Evolutionary conservation across 2,888 invertebrate species (phyloP).

Genomic region (Lithophane leautieri): DNA sequence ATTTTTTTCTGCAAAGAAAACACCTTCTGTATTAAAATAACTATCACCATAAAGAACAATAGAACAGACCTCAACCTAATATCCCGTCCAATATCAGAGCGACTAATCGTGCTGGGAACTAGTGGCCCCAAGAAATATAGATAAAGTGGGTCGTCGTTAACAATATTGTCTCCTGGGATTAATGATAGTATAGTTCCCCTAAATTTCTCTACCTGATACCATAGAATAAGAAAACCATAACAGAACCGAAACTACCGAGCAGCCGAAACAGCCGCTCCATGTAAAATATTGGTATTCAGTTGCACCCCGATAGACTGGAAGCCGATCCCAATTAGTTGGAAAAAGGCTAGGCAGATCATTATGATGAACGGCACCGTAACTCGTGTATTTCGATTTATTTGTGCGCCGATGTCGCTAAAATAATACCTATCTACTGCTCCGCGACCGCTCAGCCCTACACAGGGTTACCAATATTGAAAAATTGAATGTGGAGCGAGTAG

Average conservation of each 20-base stretch:
- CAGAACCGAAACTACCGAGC: conserved; percentile 3
- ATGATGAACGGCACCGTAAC: not conserved
- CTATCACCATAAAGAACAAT: conserved; percentile 25
- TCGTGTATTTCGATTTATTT: not conserved
- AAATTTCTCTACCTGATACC: conserved; percentile 73
- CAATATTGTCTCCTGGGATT: conserved; percentile 82
- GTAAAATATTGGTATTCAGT: not conserved
- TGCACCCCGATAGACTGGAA: not conserved
- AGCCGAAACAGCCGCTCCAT: not conserved
- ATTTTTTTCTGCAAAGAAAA: not conserved
- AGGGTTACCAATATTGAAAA: too few species aligned
- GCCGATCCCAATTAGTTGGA: not conserved
- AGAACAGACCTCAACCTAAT: conserved; percentile 64
- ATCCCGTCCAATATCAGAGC: conserved; percentile 69
- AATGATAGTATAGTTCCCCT: conserved; percentile 78
- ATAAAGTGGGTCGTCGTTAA: conserved; percentile 85
- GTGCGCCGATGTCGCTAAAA: too few species aligned
- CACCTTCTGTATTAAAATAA: conserved; percentile 9
- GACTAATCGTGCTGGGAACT: conserved; percentile 72
- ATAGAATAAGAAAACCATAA: conserved; percentile 24
- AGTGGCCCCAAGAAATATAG: conserved; percentile 73
- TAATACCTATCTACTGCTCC: not conserved
- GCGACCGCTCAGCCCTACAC: not conserved
- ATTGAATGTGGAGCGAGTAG: not conserved
- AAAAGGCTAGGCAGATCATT: too few species aligned